Conservation (phyloP, 2,888 invertebrate species). For the Choreutis nemorana region DNA sequence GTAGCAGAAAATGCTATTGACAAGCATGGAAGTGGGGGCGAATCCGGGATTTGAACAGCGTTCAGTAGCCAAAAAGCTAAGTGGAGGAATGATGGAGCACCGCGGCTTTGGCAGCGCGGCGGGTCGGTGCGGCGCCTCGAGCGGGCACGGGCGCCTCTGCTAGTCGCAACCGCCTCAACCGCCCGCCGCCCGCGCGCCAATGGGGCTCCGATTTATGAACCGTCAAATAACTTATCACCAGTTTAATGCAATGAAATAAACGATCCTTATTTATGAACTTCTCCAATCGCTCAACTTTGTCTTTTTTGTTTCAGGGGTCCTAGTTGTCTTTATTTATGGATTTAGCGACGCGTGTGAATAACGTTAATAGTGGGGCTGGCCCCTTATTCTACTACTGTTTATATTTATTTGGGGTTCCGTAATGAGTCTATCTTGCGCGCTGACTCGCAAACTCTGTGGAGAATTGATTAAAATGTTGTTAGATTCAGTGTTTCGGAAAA, state of each 20-base stretch:
- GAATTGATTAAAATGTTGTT: conserved; percentile 67
- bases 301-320: conserved; percentile 41
- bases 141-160: conserved; percentile 17
- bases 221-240: conserved; percentile 64
- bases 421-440: conserved; percentile 62
- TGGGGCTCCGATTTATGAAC: conserved; percentile 57
- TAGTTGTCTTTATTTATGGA: conserved; percentile 59
- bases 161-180: conserved; percentile 26
- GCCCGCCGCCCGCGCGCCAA: conserved; percentile 22
- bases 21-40: not conserved
- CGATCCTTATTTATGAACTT: conserved; percentile 56
- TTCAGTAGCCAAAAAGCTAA: conserved; percentile 45
- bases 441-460: conserved; percentile 63
- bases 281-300: conserved; percentile 46
- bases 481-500: conserved; percentile 55
- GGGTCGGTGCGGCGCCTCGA: conserved; percentile 40
- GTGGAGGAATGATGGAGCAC: conserved; percentile 40
- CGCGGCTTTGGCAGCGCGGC: conserved; percentile 49
- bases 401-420: conserved; percentile 64
- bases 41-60: no score
- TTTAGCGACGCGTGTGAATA: conserved; percentile 61
- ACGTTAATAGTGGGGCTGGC: conserved; percentile 58
- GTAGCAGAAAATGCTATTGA: not conserved
- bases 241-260: conserved; percentile 62
- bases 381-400: conserved; percentile 62